These are phyloP conservation scores for Heliconius erato DNA, from an alignment of 2,888 invertebrate species.

Conservation along the genomic window DNA sequence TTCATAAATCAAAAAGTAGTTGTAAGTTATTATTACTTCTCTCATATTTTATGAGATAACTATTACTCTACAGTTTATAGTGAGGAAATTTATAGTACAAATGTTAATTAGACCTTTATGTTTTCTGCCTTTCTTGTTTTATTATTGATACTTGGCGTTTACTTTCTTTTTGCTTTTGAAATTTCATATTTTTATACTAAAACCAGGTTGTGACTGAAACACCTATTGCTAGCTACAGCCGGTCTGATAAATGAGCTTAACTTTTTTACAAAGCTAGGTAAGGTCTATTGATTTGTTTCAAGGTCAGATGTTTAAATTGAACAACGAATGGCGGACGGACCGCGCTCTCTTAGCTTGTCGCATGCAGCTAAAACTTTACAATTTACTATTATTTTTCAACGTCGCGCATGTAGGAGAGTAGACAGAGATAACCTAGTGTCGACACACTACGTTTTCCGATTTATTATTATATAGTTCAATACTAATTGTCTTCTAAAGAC, in stretches of 20 bases:
- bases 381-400: too few relatives aligned
- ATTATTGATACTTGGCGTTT: not conserved
- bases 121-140: not conserved
- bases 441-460: too few relatives aligned
- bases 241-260: conserved; percentile 75
- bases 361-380: not conserved
- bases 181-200: conserved; percentile 8
- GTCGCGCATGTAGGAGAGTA: too few relatives aligned
- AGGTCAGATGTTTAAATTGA: conserved; percentile 69
- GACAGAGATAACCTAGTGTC: too few relatives aligned
- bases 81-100: too few relatives aligned
- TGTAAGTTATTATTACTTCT: not conserved
- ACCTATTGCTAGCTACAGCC: conserved; percentile 63
- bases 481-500: not conserved
- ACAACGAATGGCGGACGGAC: conserved; percentile 72
- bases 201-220: conserved; percentile 40
- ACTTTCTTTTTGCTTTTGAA: not conserved
- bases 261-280: conserved; percentile 71
- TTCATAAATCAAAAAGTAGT: not conserved
- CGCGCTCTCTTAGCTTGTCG: conserved; percentile 57
- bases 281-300: conserved; percentile 67
- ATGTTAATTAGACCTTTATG: too few relatives aligned
- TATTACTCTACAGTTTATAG: too few relatives aligned
- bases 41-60: too few relatives aligned
- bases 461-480: not conserved